Evolutionary conservation across 1,140 invertebrate genomes (phyloP).

Genomic region (Hypsibius dujardini): DNA sequence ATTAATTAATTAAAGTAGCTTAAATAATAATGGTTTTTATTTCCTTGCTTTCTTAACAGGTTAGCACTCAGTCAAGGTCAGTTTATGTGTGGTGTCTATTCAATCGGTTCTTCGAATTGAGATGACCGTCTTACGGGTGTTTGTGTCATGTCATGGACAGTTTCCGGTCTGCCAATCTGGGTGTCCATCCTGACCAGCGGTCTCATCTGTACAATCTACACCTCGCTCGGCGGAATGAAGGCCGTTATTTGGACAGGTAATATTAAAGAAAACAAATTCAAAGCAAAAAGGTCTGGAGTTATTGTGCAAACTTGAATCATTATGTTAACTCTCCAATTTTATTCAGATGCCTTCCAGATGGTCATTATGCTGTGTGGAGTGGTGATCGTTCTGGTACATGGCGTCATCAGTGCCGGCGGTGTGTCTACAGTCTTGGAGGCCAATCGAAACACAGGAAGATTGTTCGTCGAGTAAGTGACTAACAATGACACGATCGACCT

Average conservation of each 20-base stretch:
- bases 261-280: too few species aligned
- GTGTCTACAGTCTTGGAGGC: slow-evolving; percentile 16
- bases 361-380: slow-evolving; percentile 28
- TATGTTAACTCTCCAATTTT: not conserved
- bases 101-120: too few species aligned
- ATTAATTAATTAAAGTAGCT: too few species aligned
- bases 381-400: slow-evolving; percentile 27
- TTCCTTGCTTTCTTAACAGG: not conserved
- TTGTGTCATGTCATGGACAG: slow-evolving; percentile 1
- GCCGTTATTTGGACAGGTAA: slow-evolving; percentile 30
- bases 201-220: slow-evolving; percentile 10
- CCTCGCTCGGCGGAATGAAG: slow-evolving; percentile 25
- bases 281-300: too few species aligned
- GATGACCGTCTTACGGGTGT: slow-evolving; percentile 19
- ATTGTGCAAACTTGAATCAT: not conserved
- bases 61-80: not conserved
- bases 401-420: slow-evolving; percentile 19
- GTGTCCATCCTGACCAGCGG: not conserved
- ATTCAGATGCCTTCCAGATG: slow-evolving; percentile 28
- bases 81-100: too few species aligned
- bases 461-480: not conserved
- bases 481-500: not conserved
- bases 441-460: slow-evolving; percentile 16
- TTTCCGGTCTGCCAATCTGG: slow-evolving; percentile 10
- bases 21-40: too few species aligned